A percentile compares a stretch with the other conserved stretches of the same genome.
phyloP scores from a whole-genome alignment of 1,140 invertebrate genomes.

The Nebria ingens region DNA sequence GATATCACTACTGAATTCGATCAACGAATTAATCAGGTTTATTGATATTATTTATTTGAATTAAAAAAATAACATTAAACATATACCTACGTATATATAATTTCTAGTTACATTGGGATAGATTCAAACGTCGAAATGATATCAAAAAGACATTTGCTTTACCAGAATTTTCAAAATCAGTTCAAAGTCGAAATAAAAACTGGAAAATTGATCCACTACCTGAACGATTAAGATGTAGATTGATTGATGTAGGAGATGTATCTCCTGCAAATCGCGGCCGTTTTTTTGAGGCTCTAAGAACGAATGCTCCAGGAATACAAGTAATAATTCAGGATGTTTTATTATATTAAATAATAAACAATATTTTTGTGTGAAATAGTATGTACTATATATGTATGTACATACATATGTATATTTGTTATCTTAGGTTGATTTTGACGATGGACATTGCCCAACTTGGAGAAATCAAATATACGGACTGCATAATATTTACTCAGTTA shows the following conservation, averaged over 20 bases:
- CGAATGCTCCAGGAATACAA: conserved; percentile 45
- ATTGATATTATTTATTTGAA: not conserved
- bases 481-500: conserved; percentile 49
- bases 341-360: no score
- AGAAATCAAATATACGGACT: conserved; percentile 52
- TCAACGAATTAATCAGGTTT: conserved; percentile 11
- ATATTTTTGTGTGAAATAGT: no score
- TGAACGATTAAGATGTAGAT: conserved; percentile 36
- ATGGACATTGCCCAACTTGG: conserved; percentile 65
- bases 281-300: conserved; percentile 41
- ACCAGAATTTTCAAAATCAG: conserved; percentile 15
- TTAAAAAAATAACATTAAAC: not conserved
- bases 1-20: conserved; percentile 13
- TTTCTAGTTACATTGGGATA: conserved; percentile 13
- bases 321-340: conserved; percentile 18
- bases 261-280: conserved; percentile 43
- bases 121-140: not conserved
- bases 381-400: no score
- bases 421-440: conserved; percentile 52
- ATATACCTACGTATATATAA: not conserved
- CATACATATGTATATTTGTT: no score
- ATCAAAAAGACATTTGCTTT: not conserved
- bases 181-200: conserved; percentile 32
- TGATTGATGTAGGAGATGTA: conserved; percentile 49
- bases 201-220: conserved; percentile 47